Base-by-base conservation (phyloP, 2,797 vertebrate species). In the Remorina albescens region DNA sequence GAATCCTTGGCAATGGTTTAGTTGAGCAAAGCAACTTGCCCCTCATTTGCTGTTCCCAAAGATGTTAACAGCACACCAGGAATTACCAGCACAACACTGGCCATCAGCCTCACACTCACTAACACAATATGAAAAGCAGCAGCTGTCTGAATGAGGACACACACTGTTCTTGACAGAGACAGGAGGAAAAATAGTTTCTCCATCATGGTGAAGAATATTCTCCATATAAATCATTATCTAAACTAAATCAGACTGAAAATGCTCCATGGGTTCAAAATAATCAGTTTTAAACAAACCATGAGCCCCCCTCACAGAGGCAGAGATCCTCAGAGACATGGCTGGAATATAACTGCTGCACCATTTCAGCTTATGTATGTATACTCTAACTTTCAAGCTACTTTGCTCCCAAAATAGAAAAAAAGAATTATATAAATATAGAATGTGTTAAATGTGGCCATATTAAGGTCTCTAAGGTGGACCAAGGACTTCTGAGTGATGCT, bases 121-220 rank as follows among this genome's bases (percentile, higher is more conserved):
- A 80, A 81, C 54, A 42, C 59, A 57, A 66, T 28, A 57, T 70
- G 80, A 88, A 81, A 82, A 72, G 76, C 78, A 86, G 78, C 86
- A 91, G 78, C 80, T 89, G 88, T 74, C 62, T 65, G 62, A 51
- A 49, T 36, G 15, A 39, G 46, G 18, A 41, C 12, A 6, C 28
- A 67, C 46, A 54, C 50, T 36, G 13, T 1, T 2, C 56, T 53
- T 26, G 39, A 32, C 50, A 37, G 41, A 55, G 41, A 39, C 23
- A 5, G 53, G 64, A 51, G 6, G 69, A 41, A 28, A 21, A 2
- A 19, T 18, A 1, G 44, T 21, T 30, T 34, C 28, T 65, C 12
- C 39, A 51, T 19, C 13, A 71, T 2, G 6, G 28, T 5, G 36
- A 53, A 56, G 23, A 34, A 63, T n/a, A 2, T n/a, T 23, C 9